Conservation (phyloP, 2,113 vertebrate genomes). For the Centropus unirufus region DNA sequence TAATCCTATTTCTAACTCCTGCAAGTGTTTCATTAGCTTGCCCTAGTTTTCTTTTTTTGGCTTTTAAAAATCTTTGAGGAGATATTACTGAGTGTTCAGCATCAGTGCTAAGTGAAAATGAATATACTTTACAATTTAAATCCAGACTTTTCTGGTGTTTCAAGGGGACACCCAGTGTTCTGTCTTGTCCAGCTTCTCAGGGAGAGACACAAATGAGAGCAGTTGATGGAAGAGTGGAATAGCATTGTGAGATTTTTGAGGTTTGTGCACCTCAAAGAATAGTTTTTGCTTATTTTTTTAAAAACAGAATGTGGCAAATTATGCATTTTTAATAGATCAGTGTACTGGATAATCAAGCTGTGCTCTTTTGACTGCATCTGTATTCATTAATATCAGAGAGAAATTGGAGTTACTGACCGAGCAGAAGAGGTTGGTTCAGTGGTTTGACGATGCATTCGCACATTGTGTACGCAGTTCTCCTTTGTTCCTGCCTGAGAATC, state of each 20-base stretch:
- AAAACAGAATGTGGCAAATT: neutral
- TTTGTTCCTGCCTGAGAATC: slow-evolving; percentile 81
- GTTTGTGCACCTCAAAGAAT: neutral
- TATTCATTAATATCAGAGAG: neutral
- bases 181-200: neutral
- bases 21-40: slow-evolving; percentile 55
- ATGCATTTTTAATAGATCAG: neutral
- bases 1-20: slow-evolving; percentile 27
- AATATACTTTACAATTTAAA: slow-evolving; percentile 46
- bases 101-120: slow-evolving; percentile 28
- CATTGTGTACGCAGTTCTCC: slow-evolving; percentile 87
- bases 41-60: slow-evolving; percentile 54
- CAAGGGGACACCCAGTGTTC: neutral
- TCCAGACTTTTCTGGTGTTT: slow-evolving; percentile 2
- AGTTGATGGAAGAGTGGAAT: neutral
- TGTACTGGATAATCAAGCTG: neutral
- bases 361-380: neutral
- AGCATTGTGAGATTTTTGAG: neutral
- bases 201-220: neutral
- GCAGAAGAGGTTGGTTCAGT: slow-evolving; percentile 89
- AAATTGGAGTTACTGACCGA: slow-evolving; percentile 77
- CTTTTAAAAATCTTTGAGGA: slow-evolving; percentile 50
- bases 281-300: neutral
- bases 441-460: slow-evolving; percentile 89
- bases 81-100: neutral